These are phyloP conservation scores for Colistium nudipinnis DNA, from an alignment of 2,113 vertebrate genomes.

Conservation along the genomic window DNA sequence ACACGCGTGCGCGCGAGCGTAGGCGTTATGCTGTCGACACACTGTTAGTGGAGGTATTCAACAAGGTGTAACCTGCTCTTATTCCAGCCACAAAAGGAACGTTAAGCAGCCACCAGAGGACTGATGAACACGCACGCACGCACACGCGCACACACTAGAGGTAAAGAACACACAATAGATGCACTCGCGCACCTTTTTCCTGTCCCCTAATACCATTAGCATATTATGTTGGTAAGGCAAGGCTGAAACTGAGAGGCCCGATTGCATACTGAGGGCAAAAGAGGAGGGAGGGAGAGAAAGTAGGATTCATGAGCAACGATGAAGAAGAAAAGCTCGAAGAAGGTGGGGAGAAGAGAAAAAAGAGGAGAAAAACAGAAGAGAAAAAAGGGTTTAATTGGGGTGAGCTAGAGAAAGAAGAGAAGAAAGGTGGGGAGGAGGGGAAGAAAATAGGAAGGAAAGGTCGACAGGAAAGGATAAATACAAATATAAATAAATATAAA, in stretches of 20 bases:
- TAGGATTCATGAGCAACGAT: neutral
- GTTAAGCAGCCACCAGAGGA: slow-evolving; percentile 81
- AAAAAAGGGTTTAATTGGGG: neutral
- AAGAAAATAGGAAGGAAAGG: neutral
- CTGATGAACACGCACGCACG: slow-evolving; percentile 40
- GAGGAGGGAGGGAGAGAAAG: too few relatives aligned
- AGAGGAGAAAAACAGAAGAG: neutral
- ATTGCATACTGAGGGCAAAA: neutral
- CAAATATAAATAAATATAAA: neutral
- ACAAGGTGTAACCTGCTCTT: slow-evolving; percentile 67
- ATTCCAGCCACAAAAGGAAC: slow-evolving; percentile 83
- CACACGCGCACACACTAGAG: slow-evolving; percentile 13
- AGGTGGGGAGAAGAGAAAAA: neutral
- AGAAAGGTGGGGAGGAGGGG: neutral
- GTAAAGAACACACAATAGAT: too few relatives aligned
- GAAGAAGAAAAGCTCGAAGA: neutral
- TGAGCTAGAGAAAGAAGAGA: neutral
- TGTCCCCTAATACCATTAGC: slow-evolving; percentile 6
- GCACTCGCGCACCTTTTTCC: slow-evolving; percentile 23
- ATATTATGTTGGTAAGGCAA: slow-evolving; percentile 16
- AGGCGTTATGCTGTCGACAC: slow-evolving; percentile 32
- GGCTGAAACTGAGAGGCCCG: neutral
- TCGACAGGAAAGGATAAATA: neutral
- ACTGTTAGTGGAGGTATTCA: slow-evolving; percentile 60
- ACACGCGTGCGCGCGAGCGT: neutral